These are phyloP conservation scores for Leptinotarsa undecemlineata DNA, from an alignment of 1,140 invertebrate genomes.

Conservation along the genomic window DNA sequence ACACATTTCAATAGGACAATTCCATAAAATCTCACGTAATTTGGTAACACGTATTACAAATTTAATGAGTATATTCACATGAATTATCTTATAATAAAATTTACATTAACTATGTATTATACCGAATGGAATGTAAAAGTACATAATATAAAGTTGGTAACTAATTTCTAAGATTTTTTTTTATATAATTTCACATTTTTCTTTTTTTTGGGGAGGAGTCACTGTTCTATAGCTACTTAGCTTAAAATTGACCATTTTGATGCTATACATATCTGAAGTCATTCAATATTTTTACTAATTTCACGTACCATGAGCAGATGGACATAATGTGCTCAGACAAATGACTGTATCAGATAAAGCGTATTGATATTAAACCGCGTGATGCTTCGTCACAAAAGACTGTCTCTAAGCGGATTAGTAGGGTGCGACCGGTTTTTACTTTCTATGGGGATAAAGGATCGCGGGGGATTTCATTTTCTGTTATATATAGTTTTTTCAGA, in stretches of 20 bases:
- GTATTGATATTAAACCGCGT: conserved; percentile 45
- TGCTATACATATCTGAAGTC: background rate
- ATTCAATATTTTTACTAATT: background rate
- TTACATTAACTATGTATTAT: no score
- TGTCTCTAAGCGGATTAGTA: conserved; percentile 44
- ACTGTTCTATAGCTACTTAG: no score
- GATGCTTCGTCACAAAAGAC: conserved; percentile 38
- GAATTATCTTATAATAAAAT: no score
- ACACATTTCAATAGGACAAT: no score
- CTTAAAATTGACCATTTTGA: background rate
- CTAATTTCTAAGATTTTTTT: no score
- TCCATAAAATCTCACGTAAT: no score
- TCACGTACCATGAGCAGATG: conserved; percentile 29
- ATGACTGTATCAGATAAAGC: conserved; percentile 37
- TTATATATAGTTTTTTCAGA: conserved; percentile 11
- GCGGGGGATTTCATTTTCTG: conserved; percentile 15
- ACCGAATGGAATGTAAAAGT: no score
- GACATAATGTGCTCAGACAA: conserved; percentile 31
- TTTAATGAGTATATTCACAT: no score
- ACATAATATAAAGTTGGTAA: no score
- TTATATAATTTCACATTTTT: no score
- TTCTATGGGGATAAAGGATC: conserved; percentile 32
- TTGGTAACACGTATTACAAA: no score
- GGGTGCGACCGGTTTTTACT: conserved; percentile 45
- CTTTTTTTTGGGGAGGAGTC: no score